Evolutionary conservation across 2,888 invertebrate species (phyloP).

Genomic region (Zelleria hepariella): DNA sequence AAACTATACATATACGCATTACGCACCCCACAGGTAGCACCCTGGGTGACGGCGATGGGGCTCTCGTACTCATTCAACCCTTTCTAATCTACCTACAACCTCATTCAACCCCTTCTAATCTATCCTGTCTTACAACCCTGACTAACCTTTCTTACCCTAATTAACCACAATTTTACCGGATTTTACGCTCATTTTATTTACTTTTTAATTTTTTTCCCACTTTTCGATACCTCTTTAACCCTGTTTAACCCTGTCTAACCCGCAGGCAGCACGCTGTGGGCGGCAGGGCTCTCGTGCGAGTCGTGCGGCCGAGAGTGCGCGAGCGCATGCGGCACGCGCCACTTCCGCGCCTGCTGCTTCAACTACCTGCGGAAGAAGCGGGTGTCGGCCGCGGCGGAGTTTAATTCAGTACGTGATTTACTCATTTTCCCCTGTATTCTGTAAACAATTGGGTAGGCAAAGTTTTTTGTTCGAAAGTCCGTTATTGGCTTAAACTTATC

Average conservation of each 20-base stretch:
- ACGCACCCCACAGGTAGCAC: too few relatives aligned
- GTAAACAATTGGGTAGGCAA: too few relatives aligned
- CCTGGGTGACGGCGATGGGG: too few relatives aligned
- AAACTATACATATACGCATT: too few relatives aligned
- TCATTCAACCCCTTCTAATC: background rate
- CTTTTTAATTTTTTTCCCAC: background rate
- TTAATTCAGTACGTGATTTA: background rate
- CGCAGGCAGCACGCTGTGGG: conserved; percentile 57
- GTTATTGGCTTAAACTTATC: too few relatives aligned
- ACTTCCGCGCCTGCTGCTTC: conserved; percentile 80
- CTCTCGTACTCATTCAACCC: too few relatives aligned
- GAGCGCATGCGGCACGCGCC: conserved; percentile 77
- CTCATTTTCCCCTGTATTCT: too few relatives aligned
- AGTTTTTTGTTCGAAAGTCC: too few relatives aligned
- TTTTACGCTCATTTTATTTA: too few relatives aligned
- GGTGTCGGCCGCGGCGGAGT: conserved; percentile 20
- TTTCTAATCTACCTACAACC: background rate
- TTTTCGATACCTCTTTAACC: background rate
- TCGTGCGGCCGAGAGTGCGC: conserved; percentile 79
- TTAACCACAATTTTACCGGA: background rate
- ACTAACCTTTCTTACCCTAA: background rate
- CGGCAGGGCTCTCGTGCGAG: conserved; percentile 75
- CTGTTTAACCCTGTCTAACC: background rate
- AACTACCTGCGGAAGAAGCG: conserved; percentile 78
- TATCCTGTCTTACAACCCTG: background rate